Conservation (phyloP, 2,113 vertebrate species). For the Microcebus lehilahytsara region DNA sequence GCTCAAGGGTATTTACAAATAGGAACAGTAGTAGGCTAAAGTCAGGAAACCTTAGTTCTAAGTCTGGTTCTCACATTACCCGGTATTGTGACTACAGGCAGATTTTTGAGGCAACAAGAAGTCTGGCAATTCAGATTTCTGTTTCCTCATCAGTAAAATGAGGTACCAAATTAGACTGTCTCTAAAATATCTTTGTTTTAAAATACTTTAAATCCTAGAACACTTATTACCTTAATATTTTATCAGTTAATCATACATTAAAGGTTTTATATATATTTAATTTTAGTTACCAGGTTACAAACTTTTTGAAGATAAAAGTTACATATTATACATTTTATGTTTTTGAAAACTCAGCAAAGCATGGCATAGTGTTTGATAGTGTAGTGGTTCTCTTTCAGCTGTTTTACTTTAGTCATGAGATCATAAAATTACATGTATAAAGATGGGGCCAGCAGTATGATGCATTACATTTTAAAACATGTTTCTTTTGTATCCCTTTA, state of each 20-base stretch:
- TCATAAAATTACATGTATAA: not conserved
- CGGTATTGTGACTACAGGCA: not conserved
- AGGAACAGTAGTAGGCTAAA: not conserved
- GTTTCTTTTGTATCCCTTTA: not conserved
- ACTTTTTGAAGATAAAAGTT: not conserved
- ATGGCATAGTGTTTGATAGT: not conserved
- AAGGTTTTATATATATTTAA: not conserved
- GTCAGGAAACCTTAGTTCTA: not conserved
- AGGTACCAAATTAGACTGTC: not conserved
- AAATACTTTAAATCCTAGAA: not conserved
- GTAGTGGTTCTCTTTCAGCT: not conserved
- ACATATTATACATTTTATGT: not conserved
- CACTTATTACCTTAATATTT: not conserved
- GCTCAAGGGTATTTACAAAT: not conserved
- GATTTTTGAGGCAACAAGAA: not conserved
- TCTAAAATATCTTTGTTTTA: not conserved
- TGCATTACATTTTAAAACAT: not conserved
- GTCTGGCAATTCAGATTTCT: not conserved
- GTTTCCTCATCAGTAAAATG: not conserved
- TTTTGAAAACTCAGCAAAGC: not conserved
- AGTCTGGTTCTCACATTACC: not conserved
- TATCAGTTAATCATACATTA: not conserved
- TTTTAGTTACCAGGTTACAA: conserved; percentile 11
- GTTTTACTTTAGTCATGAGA: not conserved
- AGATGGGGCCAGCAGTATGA: not conserved